Percentiles rank a stretch among this genome's conserved stretches.
These are phyloP conservation scores for Enoplolaimus lenunculus DNA, from an alignment of 2,888 invertebrate genomes.

Conservation along the genomic window DNA sequence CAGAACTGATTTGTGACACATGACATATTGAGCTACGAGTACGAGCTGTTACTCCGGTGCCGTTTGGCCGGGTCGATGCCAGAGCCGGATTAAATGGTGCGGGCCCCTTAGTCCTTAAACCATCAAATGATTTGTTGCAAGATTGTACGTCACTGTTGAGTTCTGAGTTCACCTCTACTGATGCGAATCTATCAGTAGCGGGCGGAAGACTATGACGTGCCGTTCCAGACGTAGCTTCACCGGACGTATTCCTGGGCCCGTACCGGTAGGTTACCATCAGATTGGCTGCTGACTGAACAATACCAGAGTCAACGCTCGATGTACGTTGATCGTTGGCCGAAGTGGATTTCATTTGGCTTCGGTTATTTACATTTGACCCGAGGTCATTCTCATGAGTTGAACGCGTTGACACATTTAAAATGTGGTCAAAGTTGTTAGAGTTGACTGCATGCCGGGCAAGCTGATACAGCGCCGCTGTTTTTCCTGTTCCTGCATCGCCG, in stretches of 20 bases:
- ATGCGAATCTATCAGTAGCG: background rate
- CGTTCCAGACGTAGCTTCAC: background rate
- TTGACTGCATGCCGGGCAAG: slow-evolving; percentile 52
- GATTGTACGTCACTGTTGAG: too few relatives aligned
- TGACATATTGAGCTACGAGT: background rate
- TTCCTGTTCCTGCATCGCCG: slow-evolving; percentile 79
- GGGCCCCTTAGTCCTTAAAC: background rate
- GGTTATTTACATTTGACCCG: background rate
- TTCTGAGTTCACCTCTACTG: too few relatives aligned
- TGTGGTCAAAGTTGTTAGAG: too few relatives aligned
- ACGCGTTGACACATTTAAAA: too few relatives aligned
- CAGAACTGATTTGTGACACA: background rate
- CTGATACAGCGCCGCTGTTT: slow-evolving; percentile 80
- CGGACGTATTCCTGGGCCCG: background rate
- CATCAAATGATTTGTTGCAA: too few relatives aligned
- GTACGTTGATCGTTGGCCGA: background rate
- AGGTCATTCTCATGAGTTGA: background rate
- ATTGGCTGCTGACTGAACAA: background rate
- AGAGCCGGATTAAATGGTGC: background rate
- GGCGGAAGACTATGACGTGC: background rate
- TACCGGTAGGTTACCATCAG: too few relatives aligned
- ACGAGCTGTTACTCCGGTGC: background rate
- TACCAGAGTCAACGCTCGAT: background rate
- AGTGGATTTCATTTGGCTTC: background rate
- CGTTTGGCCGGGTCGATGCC: background rate